phyloP scores from a whole-genome alignment of 2,888 invertebrate genomes.

The Diabrotica balteata region DNA sequence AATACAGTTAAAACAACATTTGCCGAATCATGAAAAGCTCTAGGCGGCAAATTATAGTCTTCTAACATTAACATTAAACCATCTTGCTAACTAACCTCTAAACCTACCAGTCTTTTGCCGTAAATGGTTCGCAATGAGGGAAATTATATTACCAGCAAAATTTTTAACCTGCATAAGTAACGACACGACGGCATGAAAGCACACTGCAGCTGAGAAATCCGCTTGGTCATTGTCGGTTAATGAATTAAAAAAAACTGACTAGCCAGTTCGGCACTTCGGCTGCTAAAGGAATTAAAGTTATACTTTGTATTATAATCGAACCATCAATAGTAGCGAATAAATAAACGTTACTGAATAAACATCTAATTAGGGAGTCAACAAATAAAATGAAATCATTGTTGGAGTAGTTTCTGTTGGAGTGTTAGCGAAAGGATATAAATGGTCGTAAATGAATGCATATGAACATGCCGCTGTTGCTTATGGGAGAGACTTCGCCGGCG shows the following conservation, averaged over 20 bases:
- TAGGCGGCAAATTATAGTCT: background rate
- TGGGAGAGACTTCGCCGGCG: background rate
- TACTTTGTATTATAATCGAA: slow-evolving; percentile 31
- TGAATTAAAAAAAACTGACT: slow-evolving; percentile 37
- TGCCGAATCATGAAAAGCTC: too few relatives aligned
- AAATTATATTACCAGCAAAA: slow-evolving; percentile 21
- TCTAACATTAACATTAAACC: background rate
- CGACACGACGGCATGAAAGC: slow-evolving; percentile 14
- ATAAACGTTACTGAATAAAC: slow-evolving; percentile 36
- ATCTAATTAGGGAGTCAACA: slow-evolving; percentile 42
- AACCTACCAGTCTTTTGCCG: background rate
- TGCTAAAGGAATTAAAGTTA: slow-evolving; percentile 34
- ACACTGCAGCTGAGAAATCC: slow-evolving; percentile 34
- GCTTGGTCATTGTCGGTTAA: slow-evolving; percentile 34
- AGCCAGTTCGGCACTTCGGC: slow-evolving; percentile 32
- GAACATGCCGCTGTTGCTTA: slow-evolving; percentile 25
- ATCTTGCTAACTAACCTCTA: background rate
- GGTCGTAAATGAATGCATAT: slow-evolving; percentile 41
- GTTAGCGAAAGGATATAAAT: slow-evolving; percentile 27
- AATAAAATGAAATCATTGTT: slow-evolving; percentile 41
- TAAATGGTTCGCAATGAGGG: slow-evolving; percentile 7
- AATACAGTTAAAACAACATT: too few relatives aligned
- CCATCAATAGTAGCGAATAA: slow-evolving; percentile 35
- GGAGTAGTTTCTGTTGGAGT: slow-evolving; percentile 24
- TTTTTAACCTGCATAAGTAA: slow-evolving; percentile 26